These are phyloP conservation scores for Ypsolopha sequella DNA, from an alignment of 2,888 invertebrate species.

Conservation along the genomic window DNA sequence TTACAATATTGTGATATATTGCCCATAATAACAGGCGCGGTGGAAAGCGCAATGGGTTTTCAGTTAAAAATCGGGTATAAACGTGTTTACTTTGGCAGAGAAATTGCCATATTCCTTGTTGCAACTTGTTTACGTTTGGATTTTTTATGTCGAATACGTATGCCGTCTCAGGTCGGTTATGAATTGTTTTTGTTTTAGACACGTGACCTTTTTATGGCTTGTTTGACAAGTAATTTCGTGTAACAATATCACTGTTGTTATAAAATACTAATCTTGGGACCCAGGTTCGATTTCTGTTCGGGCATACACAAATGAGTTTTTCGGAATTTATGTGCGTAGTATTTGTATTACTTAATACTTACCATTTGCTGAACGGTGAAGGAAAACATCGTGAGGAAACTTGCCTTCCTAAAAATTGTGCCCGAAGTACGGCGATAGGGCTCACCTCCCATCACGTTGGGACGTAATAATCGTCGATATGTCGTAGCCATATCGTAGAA, in stretches of 20 bases:
- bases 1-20: slow-evolving; percentile 65
- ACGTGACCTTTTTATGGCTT: slow-evolving; percentile 1
- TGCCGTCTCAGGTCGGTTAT: background rate
- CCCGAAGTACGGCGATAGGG: no score
- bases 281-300: no score
- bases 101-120: slow-evolving; percentile 30
- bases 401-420: no score
- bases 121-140: slow-evolving; percentile 12
- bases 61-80: slow-evolving; percentile 52
- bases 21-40: slow-evolving; percentile 51
- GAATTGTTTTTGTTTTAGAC: background rate
- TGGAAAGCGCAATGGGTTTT: slow-evolving; percentile 30
- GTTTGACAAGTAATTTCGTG: background rate
- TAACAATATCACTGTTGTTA: background rate
- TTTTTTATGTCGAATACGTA: slow-evolving; percentile 3
- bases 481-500: no score
- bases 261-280: background rate
- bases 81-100: slow-evolving; percentile 40
- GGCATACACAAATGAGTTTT: background rate
- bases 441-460: no score
- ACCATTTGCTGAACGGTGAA: no score
- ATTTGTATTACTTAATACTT: no score
- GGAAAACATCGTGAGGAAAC: no score
- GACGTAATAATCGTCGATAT: no score
- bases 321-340: no score